phyloP scores from a whole-genome alignment of 1,140 invertebrate species.

The Streblospio benedicti region DNA sequence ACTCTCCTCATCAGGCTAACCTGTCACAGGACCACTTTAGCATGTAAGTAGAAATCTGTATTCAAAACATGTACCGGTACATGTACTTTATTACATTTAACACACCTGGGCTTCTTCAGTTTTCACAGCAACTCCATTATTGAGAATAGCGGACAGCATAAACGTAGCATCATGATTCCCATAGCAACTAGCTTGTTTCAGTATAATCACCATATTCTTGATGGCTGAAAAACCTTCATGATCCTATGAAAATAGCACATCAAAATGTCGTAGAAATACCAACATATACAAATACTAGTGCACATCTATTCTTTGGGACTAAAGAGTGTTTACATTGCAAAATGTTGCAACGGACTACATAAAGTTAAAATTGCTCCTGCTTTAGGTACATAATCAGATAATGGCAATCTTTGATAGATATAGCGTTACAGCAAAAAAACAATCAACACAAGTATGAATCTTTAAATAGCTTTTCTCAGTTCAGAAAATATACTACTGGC shows the following conservation, averaged over 20 bases:
- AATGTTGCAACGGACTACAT: not conserved
- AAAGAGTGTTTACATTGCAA: not conserved
- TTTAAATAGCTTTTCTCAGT: not conserved
- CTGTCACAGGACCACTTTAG: no score
- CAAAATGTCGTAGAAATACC: not conserved
- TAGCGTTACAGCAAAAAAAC: not conserved
- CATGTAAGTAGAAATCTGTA: no score
- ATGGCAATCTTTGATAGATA: not conserved
- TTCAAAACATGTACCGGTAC: no score
- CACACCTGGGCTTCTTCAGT: conserved; percentile 31
- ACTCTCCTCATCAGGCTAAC: not conserved
- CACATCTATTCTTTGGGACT: not conserved
- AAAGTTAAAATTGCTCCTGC: not conserved
- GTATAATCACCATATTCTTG: conserved; percentile 1
- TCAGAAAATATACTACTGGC: not conserved
- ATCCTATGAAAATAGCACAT: conserved; percentile 1
- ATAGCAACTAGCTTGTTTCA: conserved; percentile 33
- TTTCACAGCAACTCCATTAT: conserved; percentile 29
- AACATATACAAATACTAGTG: not conserved
- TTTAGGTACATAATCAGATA: no score
- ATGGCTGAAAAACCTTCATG: not conserved
- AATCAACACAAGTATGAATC: not conserved
- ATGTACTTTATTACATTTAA: no score
- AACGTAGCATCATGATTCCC: conserved; percentile 35
- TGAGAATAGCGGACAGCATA: conserved; percentile 32